These are phyloP conservation scores for Lipophrys pholis DNA, from an alignment of 2,113 vertebrate species.

Conservation along the genomic window DNA sequence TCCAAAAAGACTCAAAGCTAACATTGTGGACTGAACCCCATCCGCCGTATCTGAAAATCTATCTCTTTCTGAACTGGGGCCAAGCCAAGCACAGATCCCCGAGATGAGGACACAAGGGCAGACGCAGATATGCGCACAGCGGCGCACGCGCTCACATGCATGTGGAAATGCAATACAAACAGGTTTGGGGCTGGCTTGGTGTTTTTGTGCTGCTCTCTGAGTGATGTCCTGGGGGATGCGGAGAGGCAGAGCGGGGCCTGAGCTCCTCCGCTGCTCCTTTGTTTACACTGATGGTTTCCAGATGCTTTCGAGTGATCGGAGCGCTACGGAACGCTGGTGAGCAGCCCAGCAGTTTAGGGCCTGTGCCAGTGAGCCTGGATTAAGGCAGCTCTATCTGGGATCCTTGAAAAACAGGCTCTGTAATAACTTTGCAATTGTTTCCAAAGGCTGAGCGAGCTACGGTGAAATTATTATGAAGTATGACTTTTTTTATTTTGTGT, in stretches of 20 bases:
- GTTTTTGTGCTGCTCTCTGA: slow-evolving; percentile 87
- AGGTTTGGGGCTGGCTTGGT: slow-evolving; percentile 77
- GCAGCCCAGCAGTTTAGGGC: slow-evolving; percentile 86
- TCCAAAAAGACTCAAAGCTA: slow-evolving; percentile 66
- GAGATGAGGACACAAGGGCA: slow-evolving; percentile 83
- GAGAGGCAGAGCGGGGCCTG: slow-evolving; percentile 84
- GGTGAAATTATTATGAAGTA: slow-evolving; percentile 47
- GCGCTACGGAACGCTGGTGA: slow-evolving; percentile 70
- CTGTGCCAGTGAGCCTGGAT: slow-evolving; percentile 68
- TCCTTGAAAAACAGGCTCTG: slow-evolving; percentile 83
- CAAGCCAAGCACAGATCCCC: slow-evolving; percentile 89
- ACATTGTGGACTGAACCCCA: slow-evolving; percentile 65
- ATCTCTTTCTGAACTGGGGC: slow-evolving; percentile 75
- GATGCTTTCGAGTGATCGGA: slow-evolving; percentile 88
- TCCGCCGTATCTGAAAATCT: slow-evolving; percentile 73
- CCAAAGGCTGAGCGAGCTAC: slow-evolving; percentile 44
- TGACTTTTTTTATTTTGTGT: slow-evolving; percentile 20
- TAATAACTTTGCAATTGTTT: slow-evolving; percentile 62
- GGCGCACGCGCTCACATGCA: slow-evolving; percentile 47
- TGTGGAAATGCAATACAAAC: slow-evolving; percentile 54
- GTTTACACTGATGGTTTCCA: slow-evolving; percentile 97
- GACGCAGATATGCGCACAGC: slow-evolving; percentile 61
- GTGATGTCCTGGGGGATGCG: slow-evolving; percentile 86
- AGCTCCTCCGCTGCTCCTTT: slow-evolving; percentile 90
- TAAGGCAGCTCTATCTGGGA: slow-evolving; percentile 83